Percentiles rank a stretch among this genome's conserved stretches.
Conservation (phyloP, 1,140 invertebrate genomes). For the Ganaspis sp. region DNA sequence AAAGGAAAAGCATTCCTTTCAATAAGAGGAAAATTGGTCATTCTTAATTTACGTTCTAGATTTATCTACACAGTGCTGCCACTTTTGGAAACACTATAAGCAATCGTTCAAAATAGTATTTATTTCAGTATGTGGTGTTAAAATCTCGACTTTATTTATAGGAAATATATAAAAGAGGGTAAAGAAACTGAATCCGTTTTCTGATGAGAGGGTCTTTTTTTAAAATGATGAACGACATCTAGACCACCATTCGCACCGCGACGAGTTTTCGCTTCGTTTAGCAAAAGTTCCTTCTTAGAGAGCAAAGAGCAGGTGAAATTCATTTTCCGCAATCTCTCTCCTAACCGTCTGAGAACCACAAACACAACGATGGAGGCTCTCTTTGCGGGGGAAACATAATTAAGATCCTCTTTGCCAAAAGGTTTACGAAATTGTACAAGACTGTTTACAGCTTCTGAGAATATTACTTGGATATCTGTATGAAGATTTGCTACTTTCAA, state of each 20-base stretch:
- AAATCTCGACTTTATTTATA: too few species aligned
- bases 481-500: background rate
- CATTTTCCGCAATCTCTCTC: constrained; percentile 34
- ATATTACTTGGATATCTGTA: background rate
- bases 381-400: constrained; percentile 13
- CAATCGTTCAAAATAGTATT: too few species aligned
- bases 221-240: constrained; percentile 50
- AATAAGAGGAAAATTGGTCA: too few species aligned
- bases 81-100: too few species aligned
- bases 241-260: constrained; percentile 23
- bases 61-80: too few species aligned
- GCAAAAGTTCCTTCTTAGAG: background rate
- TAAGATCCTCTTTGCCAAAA: constrained; percentile 9
- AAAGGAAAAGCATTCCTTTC: too few species aligned
- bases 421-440: constrained; percentile 13
- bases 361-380: constrained; percentile 8
- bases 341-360: constrained; percentile 9
- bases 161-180: background rate
- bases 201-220: constrained; percentile 57
- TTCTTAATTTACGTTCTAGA: too few species aligned
- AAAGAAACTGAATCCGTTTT: background rate
- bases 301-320: constrained; percentile 33
- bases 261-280: constrained; percentile 50
- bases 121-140: too few species aligned
- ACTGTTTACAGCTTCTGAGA: constrained; percentile 9